Percentiles rank a stretch among this genome's conserved stretches.
phyloP scores from a whole-genome alignment of 2,888 invertebrate species.

The Heteromyza rotundicornis region DNA sequence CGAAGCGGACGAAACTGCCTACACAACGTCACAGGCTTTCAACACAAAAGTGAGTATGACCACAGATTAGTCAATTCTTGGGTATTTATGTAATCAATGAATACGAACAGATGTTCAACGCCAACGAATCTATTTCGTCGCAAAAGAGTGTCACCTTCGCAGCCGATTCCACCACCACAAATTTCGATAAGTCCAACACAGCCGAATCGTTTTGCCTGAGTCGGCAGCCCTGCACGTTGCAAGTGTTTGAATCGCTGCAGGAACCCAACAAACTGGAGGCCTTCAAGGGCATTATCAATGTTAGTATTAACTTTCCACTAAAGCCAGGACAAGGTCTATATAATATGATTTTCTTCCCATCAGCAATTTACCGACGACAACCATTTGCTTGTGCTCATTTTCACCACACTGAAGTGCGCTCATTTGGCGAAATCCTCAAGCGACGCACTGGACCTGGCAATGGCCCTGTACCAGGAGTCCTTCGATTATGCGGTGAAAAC shows the following conservation, averaged over 20 bases:
- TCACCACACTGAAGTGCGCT: slow-evolving; percentile 59
- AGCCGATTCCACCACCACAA: slow-evolving; percentile 2
- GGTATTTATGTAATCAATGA: not conserved
- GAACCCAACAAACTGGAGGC: slow-evolving; percentile 51
- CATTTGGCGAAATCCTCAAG: slow-evolving; percentile 52
- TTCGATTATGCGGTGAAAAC: slow-evolving; percentile 57
- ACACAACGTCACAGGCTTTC: slow-evolving; percentile 42
- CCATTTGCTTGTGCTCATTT: slow-evolving; percentile 55
- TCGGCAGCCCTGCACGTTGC: slow-evolving; percentile 49
- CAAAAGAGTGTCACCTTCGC: slow-evolving; percentile 36
- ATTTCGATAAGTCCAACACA: slow-evolving; percentile 30
- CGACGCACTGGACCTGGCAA: slow-evolving; percentile 54
- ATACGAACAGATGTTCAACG: slow-evolving; percentile 34
- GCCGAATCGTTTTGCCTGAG: slow-evolving; percentile 55
- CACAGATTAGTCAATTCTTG: too few relatives aligned
- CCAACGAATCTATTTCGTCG: slow-evolving; percentile 37
- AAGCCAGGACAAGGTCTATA: too few relatives aligned
- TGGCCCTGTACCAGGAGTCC: slow-evolving; percentile 51
- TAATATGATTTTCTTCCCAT: slow-evolving; percentile 8
- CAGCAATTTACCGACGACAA: slow-evolving; percentile 55
- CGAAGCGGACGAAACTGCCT: slow-evolving; percentile 45
- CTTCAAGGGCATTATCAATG: slow-evolving; percentile 52
- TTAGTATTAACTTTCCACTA: slow-evolving; percentile 31
- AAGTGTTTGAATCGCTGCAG: slow-evolving; percentile 54
- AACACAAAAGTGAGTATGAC: slow-evolving; percentile 33